Conservation (phyloP, 2,797 vertebrate species). For the Streptopelia turtur region DNA sequence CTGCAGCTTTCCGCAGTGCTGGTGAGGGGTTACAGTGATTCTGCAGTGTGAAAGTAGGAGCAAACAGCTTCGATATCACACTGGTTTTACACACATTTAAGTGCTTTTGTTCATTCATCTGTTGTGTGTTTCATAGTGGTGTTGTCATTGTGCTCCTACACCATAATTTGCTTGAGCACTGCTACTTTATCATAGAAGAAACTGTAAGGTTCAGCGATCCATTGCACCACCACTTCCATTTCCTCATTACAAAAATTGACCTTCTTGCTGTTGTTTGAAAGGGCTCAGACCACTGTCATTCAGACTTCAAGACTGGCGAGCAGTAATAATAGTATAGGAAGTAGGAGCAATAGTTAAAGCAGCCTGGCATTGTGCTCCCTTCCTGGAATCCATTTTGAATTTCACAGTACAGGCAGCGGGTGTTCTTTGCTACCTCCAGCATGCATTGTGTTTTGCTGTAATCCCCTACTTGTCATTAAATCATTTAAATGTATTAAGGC, state of each 20-base stretch:
- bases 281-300: conserved; percentile 84
- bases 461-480: conserved; percentile 75
- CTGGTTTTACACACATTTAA: conserved; percentile 61
- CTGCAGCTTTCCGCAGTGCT: background rate
- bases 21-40: background rate
- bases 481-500: conserved; percentile 74
- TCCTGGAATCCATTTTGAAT: conserved; percentile 80
- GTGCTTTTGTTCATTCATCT: conserved; percentile 57
- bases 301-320: conserved; percentile 76
- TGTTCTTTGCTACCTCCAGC: conserved; percentile 56
- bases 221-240: conserved; percentile 78
- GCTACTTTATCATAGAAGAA: conserved; percentile 72
- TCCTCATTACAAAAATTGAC: conserved; percentile 85
- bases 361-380: conserved; percentile 67
- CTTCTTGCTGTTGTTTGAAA: conserved; percentile 80
- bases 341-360: conserved; percentile 64
- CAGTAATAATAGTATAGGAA: conserved; percentile 81
- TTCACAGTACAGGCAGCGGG: conserved; percentile 72
- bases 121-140: conserved; percentile 55
- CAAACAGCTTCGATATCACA: conserved; percentile 20
- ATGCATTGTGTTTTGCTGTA: conserved; percentile 68
- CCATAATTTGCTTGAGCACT: conserved; percentile 75
- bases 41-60: conserved; percentile 26
- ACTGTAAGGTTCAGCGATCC: conserved; percentile 79
- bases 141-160: conserved; percentile 74